Conservation (phyloP, 2,797 vertebrate species). For the Podargus strigoides region DNA sequence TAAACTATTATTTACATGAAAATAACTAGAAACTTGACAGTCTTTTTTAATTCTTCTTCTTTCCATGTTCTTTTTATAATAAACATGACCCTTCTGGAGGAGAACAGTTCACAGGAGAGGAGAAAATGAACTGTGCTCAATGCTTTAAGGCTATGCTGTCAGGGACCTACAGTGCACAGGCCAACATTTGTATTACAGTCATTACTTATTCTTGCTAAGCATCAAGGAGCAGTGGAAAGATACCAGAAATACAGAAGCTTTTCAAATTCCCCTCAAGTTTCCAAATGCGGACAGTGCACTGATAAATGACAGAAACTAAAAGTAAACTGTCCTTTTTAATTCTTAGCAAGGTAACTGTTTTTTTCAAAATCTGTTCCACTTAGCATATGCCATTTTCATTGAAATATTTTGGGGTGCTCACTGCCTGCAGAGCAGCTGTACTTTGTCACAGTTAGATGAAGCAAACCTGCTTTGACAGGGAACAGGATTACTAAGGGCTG, state of each 20-base stretch:
- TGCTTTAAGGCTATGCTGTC: not conserved
- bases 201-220: not conserved
- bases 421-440: constrained; percentile 19
- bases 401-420: constrained; percentile 3
- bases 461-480: constrained; percentile 30
- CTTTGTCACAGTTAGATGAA: constrained; percentile 29
- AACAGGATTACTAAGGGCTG: constrained; percentile 37
- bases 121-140: not conserved
- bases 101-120: not conserved
- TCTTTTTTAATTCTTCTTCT: not conserved
- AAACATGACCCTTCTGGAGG: not conserved
- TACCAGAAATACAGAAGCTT: not conserved
- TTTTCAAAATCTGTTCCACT: not conserved
- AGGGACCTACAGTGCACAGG: not conserved
- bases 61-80: not conserved
- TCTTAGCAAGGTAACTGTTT: not conserved
- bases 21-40: not conserved
- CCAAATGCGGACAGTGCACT: not conserved
- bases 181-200: not conserved
- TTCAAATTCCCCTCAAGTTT: not conserved
- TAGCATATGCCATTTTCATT: not conserved
- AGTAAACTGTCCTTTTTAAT: not conserved
- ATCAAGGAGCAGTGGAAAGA: not conserved
- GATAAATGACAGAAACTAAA: not conserved
- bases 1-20: not conserved